Evolutionary conservation across 2,797 vertebrate genomes (phyloP), one percentile per base, ranked within the genome.

Genomic region (Hyperoplus immaculatus): DNA sequence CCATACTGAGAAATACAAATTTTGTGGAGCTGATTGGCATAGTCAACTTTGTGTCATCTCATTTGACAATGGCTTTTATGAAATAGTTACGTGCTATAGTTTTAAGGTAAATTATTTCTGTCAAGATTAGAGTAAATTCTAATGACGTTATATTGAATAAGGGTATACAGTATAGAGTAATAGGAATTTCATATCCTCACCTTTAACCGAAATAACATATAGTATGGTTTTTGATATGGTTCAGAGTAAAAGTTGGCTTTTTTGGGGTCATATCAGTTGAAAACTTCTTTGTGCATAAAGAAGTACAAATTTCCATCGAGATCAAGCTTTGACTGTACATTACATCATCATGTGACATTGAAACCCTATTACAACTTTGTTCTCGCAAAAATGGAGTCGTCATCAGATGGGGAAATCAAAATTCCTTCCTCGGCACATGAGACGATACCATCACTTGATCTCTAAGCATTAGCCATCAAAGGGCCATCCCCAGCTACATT

Each of bases 391-490:
- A 80, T 47, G 3, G 47, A 61, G 45, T 59, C 69, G 51, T 70
- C 8, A 56, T 47, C 18, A 42, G 51, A 56, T 0, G 15, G 50
- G 50, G 6, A 15, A 41, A 50, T 66, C 56, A 72, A 56, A 69
- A 49, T 36, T 14, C 56, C 51, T 15, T 38, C 68, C 36, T 66
- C 45, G 51, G 57, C 71, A 55, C 60, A 69, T 11, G 82, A 88
- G 79, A 88, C 66, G 8, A 78, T 57, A 64, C 69, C 80, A 55
- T 62, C 78, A 18, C 75, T 77, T 42, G 56, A 70, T 74, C 80
- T 59, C 60, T 5, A 45, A 68, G 73, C 60, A 63, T 86, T 85
- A 82, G 39, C 83, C 83, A 91, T 92, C 82, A 89, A 91, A 89
- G 75, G 10, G 71, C 84, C 81, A 88, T 85, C 83, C 59, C 55